A percentile compares a stretch with the other conserved stretches of the same genome.
These are phyloP conservation scores for Tarsius wallacei DNA, from an alignment of 2,797 vertebrate species.

Conservation along the genomic window DNA sequence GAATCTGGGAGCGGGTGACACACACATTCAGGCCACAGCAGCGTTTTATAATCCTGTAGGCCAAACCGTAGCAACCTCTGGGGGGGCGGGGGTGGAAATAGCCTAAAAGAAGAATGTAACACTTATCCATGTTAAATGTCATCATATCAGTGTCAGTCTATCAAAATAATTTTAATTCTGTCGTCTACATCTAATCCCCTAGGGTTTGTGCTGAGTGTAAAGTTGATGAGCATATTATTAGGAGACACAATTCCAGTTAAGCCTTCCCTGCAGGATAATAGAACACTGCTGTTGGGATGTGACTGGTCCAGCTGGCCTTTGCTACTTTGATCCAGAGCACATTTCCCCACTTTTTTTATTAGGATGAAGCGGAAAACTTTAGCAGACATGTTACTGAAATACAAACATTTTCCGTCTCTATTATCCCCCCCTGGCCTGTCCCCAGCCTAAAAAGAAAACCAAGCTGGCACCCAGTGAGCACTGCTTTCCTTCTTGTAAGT, in stretches of 20 bases:
- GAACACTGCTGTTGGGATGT: background rate
- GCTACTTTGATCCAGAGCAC: background rate
- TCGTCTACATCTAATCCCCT: slow-evolving; percentile 1
- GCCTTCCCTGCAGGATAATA: background rate
- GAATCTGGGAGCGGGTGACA: background rate
- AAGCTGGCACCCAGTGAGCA: background rate
- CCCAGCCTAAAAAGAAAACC: background rate
- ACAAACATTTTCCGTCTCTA: background rate
- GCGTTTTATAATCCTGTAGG: background rate
- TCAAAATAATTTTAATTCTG: slow-evolving; percentile 59
- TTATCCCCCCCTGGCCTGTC: background rate
- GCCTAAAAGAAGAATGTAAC: slow-evolving; percentile 3
- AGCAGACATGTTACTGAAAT: background rate
- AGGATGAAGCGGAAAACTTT: background rate
- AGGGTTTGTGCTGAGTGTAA: background rate
- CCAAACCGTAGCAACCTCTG: background rate
- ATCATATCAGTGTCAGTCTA: background rate
- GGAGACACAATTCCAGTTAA: background rate
- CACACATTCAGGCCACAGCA: background rate
- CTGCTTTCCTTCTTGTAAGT: background rate
- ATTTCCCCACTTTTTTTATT: background rate
- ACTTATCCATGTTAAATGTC: background rate
- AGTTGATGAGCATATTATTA: background rate
- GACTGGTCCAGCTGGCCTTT: background rate
- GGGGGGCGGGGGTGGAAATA: background rate